These are phyloP conservation scores for Pleuronectes platessa DNA, from an alignment of 2,113 vertebrate genomes.

Conservation along the genomic window DNA sequence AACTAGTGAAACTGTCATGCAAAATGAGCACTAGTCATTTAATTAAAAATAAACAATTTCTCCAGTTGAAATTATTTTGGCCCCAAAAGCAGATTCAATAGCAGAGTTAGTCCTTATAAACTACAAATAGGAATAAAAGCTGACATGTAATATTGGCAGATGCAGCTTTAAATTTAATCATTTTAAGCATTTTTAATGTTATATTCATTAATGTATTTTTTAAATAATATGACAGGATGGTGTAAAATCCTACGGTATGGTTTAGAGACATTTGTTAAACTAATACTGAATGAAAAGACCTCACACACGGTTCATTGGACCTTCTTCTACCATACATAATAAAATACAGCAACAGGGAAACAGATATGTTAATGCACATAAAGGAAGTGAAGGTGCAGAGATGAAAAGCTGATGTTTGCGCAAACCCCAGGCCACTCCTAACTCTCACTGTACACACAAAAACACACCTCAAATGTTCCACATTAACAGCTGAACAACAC, in stretches of 20 bases:
- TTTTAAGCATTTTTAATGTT: neutral
- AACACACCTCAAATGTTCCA: constrained; percentile 70
- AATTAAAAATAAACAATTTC: neutral
- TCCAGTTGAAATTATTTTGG: neutral
- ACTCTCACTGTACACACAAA: constrained; percentile 57
- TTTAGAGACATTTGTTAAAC: too few relatives aligned
- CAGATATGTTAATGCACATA: neutral
- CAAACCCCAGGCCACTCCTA: constrained; percentile 50
- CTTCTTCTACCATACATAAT: neutral
- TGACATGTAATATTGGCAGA: neutral
- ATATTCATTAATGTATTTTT: too few relatives aligned
- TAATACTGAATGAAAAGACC: too few relatives aligned
- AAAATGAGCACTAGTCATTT: neutral
- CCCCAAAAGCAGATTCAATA: too few relatives aligned
- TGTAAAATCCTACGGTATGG: neutral
- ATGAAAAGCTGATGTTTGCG: constrained; percentile 58
- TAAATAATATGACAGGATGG: too few relatives aligned
- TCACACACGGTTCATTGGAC: neutral
- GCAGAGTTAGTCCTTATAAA: neutral
- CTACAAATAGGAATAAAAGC: neutral
- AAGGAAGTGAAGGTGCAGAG: constrained; percentile 45
- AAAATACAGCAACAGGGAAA: constrained; percentile 13
- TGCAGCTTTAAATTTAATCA: neutral
- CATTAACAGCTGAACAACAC: constrained; percentile 70
- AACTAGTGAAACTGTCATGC: neutral